Evolutionary conservation across 2,797 vertebrate species (phyloP).

Genomic region (Cossypha caffra): DNA sequence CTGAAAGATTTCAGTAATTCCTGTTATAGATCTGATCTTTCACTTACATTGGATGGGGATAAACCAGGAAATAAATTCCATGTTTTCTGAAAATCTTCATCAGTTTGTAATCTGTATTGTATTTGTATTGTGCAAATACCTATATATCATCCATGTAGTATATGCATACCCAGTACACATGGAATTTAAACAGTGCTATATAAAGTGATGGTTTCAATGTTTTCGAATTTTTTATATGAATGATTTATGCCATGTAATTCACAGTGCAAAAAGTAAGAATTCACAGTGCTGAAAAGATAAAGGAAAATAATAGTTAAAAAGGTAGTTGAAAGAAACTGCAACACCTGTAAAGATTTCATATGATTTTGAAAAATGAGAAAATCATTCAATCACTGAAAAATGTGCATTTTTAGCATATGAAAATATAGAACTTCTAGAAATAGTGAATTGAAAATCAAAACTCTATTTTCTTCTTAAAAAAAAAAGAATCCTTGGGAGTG

Average conservation of each 20-base stretch:
- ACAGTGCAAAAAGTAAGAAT: background rate
- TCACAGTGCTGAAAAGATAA: background rate
- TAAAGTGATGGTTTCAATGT: background rate
- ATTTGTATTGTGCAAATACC: background rate
- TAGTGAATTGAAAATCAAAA: background rate
- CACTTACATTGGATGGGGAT: background rate
- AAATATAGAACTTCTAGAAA: background rate
- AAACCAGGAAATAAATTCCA: background rate
- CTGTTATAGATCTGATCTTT: background rate
- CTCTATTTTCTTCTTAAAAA: background rate
- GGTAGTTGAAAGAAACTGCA: background rate
- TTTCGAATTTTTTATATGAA: background rate
- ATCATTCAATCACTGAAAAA: background rate
- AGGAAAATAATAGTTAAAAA: background rate
- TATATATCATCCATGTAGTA: background rate
- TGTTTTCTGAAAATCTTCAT: background rate
- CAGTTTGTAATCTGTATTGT: background rate
- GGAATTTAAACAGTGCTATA: background rate
- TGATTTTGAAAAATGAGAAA: background rate
- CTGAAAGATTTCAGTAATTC: background rate
- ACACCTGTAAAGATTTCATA: background rate
- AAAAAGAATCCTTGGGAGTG: background rate
- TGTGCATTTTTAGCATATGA: background rate
- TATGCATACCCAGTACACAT: accelerated
- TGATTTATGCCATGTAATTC: background rate